A percentile compares a stretch with the other conserved stretches of the same genome.
phyloP scores from a whole-genome alignment of 2,113 vertebrate genomes.

The Gopherus evgoodei region DNA sequence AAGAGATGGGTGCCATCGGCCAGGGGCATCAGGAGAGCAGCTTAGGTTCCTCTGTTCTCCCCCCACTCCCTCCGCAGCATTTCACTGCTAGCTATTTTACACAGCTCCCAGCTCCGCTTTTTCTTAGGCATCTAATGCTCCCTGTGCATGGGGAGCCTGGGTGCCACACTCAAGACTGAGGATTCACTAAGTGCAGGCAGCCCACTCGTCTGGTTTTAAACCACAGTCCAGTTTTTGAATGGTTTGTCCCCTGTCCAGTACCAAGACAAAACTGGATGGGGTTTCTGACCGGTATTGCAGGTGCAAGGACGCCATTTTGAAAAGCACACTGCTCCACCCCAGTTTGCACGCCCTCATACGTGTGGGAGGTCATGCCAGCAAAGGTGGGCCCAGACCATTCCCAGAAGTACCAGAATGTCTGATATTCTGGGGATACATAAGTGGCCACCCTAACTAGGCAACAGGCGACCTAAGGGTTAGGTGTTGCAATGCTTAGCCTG shows the following conservation, averaged over 20 bases:
- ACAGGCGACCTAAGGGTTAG: not conserved
- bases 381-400: not conserved
- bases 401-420: not conserved
- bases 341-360: not conserved
- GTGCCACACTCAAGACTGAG: not conserved
- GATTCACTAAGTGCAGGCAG: not conserved
- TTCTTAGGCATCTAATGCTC: not conserved
- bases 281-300: not conserved
- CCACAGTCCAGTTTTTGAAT: not conserved
- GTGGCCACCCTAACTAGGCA: not conserved
- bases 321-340: not conserved
- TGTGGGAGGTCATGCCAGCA: not conserved
- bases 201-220: not conserved
- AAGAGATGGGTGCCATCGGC: not conserved
- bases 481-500: not conserved
- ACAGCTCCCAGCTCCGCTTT: not conserved
- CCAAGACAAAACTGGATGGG: not conserved
- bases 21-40: not conserved
- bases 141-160: not conserved
- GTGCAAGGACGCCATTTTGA: not conserved
- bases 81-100: not conserved
- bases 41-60: not conserved
- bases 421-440: not conserved
- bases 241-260: not conserved
- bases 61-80: not conserved